phyloP scores from a whole-genome alignment of 2,888 invertebrate genomes.

The Disparrhopalites patrizii region DNA sequence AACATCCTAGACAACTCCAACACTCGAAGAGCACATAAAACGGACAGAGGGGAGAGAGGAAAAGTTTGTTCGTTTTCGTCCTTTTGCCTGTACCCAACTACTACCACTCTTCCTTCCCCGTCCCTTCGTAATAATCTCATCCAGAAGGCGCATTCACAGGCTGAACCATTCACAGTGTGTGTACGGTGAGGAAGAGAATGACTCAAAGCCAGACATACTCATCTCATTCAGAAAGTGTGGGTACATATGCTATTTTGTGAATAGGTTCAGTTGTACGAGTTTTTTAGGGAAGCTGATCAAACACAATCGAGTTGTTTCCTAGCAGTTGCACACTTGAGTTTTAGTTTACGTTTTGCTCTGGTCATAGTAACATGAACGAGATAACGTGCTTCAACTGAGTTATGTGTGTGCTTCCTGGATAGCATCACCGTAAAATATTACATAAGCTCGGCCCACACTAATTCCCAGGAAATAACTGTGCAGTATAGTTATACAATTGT shows the following conservation, averaged over 20 bases:
- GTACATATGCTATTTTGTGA: neutral
- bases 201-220: constrained; percentile 22
- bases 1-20: constrained; percentile 18
- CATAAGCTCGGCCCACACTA: no score
- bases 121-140: constrained; percentile 1
- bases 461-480: neutral
- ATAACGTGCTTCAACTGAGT: no score
- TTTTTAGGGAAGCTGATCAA: neutral
- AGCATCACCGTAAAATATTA: no score
- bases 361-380: constrained; percentile 1
- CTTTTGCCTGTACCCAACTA: no score
- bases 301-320: constrained; percentile 15
- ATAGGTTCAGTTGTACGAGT: neutral
- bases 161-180: neutral
- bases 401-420: no score
- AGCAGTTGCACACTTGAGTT: neutral
- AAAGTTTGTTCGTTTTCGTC: constrained; percentile 18
- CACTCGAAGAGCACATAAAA: constrained; percentile 15
- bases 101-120: constrained; percentile 3
- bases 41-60: constrained; percentile 17
- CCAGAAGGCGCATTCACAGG: neutral
- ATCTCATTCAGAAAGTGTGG: constrained; percentile 2
- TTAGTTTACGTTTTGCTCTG: constrained; percentile 5
- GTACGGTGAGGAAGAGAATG: neutral
- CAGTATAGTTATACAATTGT: neutral